Evolutionary conservation across 2,797 vertebrate genomes (phyloP), one percentile per base, ranked within the genome.

Genomic region (Sebastolobus alascanus): DNA sequence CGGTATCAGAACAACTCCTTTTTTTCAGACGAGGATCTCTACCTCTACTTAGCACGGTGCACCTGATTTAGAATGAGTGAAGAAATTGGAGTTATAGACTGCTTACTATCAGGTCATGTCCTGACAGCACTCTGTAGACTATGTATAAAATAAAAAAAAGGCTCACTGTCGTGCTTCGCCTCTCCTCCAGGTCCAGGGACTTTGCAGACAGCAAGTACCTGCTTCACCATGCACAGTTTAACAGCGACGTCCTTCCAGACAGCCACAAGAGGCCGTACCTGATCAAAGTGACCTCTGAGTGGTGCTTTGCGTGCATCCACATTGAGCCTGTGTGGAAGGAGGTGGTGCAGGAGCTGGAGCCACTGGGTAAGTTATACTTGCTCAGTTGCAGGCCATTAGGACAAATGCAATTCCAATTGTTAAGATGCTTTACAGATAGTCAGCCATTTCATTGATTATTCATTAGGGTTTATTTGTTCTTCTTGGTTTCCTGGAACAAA

Each of bases 271-370:
- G 96, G 82, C 98, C 98, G 6, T 99, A 99, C 92, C 96, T 99
- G 85, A 98, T 99, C 61, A 99, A 99, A 95, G 95, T 99, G 79
- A 99, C 97, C 31, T 97, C 98, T 0, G 98, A 99, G 61, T 99
- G 98, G 98, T 99, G 98, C 90, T 98, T 99, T 77, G 97, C 96
- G 86, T 99, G 98, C 75, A 96, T 98, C 89, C 97, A 99, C 84
- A 98, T 99, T 0, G 97, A 99, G 91, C 98, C 98, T 0, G 96
- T 99, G 59, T 99, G 98, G 98, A 99, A 97, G 86, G 98, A 99
- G 84, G 94, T 95, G 0, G 96, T 98, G 67, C 96, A 96, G 87
- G 97, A 99, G 61, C 81, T 99, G 84, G 98, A 99, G 90, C 94
- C 80, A 0, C 71, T 99, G 67, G 98, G 98, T 99, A 87, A 94